These are phyloP conservation scores for Polypterus bichir DNA, from an alignment of 2,113 vertebrate genomes.

Conservation along the genomic window DNA sequence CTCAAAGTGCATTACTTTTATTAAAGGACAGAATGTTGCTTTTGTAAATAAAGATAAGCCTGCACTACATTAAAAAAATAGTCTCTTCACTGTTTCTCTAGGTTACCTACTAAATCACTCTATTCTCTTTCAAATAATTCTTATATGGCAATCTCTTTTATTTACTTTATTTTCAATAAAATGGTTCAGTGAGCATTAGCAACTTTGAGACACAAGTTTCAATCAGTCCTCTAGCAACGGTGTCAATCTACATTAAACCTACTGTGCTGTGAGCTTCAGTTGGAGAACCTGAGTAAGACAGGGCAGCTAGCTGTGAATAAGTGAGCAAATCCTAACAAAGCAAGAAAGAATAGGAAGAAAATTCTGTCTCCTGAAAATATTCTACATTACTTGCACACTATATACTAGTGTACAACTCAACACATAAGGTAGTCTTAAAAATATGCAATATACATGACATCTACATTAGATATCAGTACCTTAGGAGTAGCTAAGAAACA, in stretches of 20 bases:
- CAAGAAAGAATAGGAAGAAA: slow-evolving; percentile 32
- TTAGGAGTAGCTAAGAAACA: slow-evolving; percentile 29
- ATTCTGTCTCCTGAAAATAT: slow-evolving; percentile 42
- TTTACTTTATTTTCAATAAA: slow-evolving; percentile 97
- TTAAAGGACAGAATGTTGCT: too few relatives aligned
- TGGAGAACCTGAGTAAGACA: slow-evolving; percentile 28
- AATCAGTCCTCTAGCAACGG: slow-evolving; percentile 62
- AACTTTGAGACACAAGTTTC: slow-evolving; percentile 79
- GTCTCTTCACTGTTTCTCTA: too few relatives aligned
- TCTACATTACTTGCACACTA: slow-evolving; percentile 47
- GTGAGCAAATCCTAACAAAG: slow-evolving; percentile 32
- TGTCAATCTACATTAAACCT: slow-evolving; percentile 63
- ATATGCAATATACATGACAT: slow-evolving; percentile 59
- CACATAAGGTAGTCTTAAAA: slow-evolving; percentile 47
- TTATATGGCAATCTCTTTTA: slow-evolving; percentile 81
- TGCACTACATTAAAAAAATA: too few relatives aligned
- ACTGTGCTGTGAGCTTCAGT: slow-evolving; percentile 35
- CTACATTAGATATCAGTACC: slow-evolving; percentile 46
- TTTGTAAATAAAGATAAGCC: too few relatives aligned
- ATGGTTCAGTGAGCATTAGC: slow-evolving; percentile 86
- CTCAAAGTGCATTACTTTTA: too few relatives aligned
- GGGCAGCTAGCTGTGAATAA: slow-evolving; percentile 17
- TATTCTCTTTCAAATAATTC: slow-evolving; percentile 75
- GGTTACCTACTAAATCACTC: slow-evolving; percentile 60
- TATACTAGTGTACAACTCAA: slow-evolving; percentile 51